Evolutionary conservation across 2,888 invertebrate species (phyloP), one percentile per base, ranked within the genome.

Genomic region (Nemoura dubitans): DNA sequence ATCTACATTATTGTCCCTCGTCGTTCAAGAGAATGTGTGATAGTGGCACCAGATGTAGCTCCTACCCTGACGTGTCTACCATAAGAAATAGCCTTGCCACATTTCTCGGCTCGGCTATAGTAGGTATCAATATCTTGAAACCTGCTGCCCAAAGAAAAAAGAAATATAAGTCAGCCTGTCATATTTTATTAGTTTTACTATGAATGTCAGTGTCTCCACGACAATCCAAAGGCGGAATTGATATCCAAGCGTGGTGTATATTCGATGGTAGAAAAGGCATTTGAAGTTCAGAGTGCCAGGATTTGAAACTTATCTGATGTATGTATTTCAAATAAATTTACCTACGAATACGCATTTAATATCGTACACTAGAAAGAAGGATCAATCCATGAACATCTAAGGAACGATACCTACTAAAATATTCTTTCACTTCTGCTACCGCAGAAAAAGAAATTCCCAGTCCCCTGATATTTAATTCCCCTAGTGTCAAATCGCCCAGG

Each of bases 171-270:
- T 83, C 83, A 83, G 30, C 26, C 42, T 30, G 83, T 83, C 42
- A 30, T 42, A 42, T 83, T 83, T 83, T 83, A 83, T 83, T 83
- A 78, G 78, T 78, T 78, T 78, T 78, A 27, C 26, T 78, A 78
- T 78, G 28, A 28, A 26, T 78, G 28, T 59, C 59, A 59, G 59
- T 59, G 59, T 59, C 59, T 59, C 59, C 14, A 21, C 59, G 59
- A 59, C 59, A 59, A 59, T 10, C 59, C 21, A 1, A 59, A 59
- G 14, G 59, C 59, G 59, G 59, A 59, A 59, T 59, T 59, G 59
- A 21, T 59, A 59, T 59, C 59, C 59, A 59, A 7, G 21, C 16
- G 14, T 59, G 59, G 59, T 59, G 59, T 10, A 59, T 59, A 59
- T 59, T 7, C 59, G 21, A 21, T 59, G 21, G 59, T 21, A 59